Percentiles rank a stretch among this genome's conserved stretches.
Conservation (phyloP, 2,797 vertebrate species). For the Sparidentex hasta region DNA sequence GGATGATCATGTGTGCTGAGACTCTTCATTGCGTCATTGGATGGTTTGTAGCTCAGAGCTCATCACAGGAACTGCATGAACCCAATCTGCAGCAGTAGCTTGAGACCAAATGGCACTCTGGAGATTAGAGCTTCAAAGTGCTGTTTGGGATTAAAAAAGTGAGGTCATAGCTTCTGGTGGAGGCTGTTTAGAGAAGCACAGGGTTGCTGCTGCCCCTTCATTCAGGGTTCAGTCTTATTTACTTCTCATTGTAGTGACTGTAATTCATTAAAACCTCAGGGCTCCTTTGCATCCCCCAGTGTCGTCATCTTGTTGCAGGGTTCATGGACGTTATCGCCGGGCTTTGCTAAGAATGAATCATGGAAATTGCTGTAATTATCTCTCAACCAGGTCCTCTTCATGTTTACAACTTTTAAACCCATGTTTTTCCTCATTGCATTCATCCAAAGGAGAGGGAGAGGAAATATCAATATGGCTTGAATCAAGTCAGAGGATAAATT, state of each 20-base stretch:
- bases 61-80: conserved; percentile 40
- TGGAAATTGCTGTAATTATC: conserved; percentile 77
- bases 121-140: conserved; percentile 53
- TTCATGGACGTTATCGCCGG: conserved; percentile 70
- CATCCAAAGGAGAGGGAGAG: conserved; percentile 57
- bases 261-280: conserved; percentile 59
- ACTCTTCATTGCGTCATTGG: conserved; percentile 17
- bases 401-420: conserved; percentile 76
- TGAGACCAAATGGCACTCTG: conserved; percentile 29
- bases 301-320: conserved; percentile 62
- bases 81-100: conserved; percentile 44
- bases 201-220: conserved; percentile 14
- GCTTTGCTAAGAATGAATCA: conserved; percentile 72
- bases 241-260: conserved; percentile 36
- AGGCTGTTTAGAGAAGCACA: conserved; percentile 7
- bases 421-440: conserved; percentile 62
- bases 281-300: conserved; percentile 45
- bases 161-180: conserved; percentile 41
- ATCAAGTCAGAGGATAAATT: conserved; percentile 76
- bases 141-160: conserved; percentile 6
- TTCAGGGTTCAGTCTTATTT: conserved; percentile 36
- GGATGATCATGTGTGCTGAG: conserved; percentile 3
- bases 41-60: conserved; percentile 10
- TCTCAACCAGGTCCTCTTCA: conserved; percentile 72
- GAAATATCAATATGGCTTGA: conserved; percentile 76